These are phyloP conservation scores for Oenanthe oenanthe DNA, from an alignment of 2,113 vertebrate genomes.

Conservation along the genomic window DNA sequence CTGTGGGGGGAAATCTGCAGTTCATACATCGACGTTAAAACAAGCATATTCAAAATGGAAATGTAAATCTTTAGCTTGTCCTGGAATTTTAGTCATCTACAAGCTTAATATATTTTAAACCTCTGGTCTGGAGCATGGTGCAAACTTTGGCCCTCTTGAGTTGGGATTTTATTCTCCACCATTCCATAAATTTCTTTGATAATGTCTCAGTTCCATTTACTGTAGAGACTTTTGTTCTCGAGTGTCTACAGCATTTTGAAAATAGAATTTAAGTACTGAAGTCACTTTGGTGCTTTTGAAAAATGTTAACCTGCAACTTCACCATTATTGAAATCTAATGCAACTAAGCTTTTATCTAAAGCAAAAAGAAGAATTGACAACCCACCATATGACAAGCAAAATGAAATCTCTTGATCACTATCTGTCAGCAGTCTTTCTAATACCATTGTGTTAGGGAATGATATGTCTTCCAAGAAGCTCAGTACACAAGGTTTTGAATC, in stretches of 20 bases:
- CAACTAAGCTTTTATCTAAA: constrained; percentile 66
- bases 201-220: background rate
- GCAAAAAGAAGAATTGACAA: constrained; percentile 64
- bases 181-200: background rate
- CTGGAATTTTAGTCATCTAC: background rate
- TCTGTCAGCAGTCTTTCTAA: constrained; percentile 67
- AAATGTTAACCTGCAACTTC: constrained; percentile 61
- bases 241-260: constrained; percentile 6
- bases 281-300: constrained; percentile 52
- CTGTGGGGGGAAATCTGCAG: background rate
- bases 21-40: background rate
- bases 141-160: background rate
- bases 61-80: background rate
- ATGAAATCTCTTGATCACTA: constrained; percentile 72
- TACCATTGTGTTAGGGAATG: constrained; percentile 68
- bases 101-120: background rate
- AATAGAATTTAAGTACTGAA: constrained; percentile 53
- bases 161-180: background rate
- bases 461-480: constrained; percentile 65
- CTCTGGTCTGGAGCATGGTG: background rate
- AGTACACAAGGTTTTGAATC: constrained; percentile 59
- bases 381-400: constrained; percentile 70
- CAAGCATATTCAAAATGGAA: background rate
- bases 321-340: constrained; percentile 66
- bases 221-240: background rate